phyloP scores from a whole-genome alignment of 2,888 invertebrate genomes.

The Andrena praecox region DNA sequence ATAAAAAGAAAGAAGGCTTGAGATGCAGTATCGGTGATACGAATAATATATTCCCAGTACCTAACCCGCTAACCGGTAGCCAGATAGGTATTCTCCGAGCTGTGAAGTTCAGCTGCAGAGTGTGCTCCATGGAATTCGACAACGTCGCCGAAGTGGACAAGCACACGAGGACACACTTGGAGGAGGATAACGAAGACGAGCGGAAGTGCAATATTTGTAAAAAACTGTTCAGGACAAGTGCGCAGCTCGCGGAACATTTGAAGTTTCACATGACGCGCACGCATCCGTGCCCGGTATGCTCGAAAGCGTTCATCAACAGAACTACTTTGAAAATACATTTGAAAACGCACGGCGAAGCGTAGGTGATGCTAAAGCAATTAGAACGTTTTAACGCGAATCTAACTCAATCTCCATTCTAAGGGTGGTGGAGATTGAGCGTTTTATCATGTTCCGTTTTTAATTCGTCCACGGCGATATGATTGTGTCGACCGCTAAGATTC shows the following conservation, averaged over 20 bases:
- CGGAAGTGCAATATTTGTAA: constrained; percentile 77
- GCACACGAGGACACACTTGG: constrained; percentile 78
- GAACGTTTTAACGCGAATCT: neutral
- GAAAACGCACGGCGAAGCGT: constrained; percentile 70
- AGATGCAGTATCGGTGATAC: constrained; percentile 61
- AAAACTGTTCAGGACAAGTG: constrained; percentile 68
- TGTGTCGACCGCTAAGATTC: neutral
- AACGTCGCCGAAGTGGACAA: constrained; percentile 78
- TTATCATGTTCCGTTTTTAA: neutral
- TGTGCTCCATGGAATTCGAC: constrained; percentile 77
- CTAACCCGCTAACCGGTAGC: constrained; percentile 68
- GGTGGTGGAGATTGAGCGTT: constrained; percentile 4
- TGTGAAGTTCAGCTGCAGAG: constrained; percentile 77
- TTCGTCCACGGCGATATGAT: neutral
- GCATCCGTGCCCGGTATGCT: constrained; percentile 75
- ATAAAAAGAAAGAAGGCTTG: constrained; percentile 68
- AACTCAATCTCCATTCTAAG: neutral
- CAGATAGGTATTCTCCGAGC: constrained; percentile 71
- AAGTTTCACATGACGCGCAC: constrained; percentile 74
- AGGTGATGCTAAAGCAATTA: neutral
- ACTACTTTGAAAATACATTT: constrained; percentile 76
- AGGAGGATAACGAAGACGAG: constrained; percentile 64
- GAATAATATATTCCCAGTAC: constrained; percentile 65
- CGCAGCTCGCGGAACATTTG: constrained; percentile 73
- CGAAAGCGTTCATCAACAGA: constrained; percentile 78